Evolutionary conservation across 2,113 vertebrate species (phyloP), one percentile per base, ranked within the genome.

Genomic region (Myodes glareolus): DNA sequence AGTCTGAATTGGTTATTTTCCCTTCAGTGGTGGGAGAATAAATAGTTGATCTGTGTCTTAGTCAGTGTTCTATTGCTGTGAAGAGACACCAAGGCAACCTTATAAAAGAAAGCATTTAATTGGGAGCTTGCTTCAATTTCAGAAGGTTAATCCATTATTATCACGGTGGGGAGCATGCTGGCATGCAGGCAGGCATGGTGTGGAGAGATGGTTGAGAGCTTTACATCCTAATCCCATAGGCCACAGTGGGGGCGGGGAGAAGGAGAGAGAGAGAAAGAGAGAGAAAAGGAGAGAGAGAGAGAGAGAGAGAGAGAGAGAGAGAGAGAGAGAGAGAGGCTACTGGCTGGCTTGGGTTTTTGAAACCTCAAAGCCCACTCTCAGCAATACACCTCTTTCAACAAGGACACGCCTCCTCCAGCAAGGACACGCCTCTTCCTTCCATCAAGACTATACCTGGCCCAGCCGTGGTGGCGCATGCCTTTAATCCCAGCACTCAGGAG

Each of bases 21-120:
- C 39, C 13, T 2, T 92, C 68, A 73, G 45, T 31, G 45, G 14
- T 55, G 47, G 58, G 70, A 88, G 65, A 92, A 96, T 86, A 92
- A 94, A 91, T 73, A 5, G 67, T 25, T 85, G 75, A 47, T 45
- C n/a, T 14, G 12, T 42, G 13, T 42, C 55, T 42, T 61, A 61
- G 80, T 82, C 39, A 61, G 80, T 82, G 80, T 39, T 82, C 36
- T 82, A 25, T 82, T 82, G 80, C 80, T 84, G 36, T 42, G 55
- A 84, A 29, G 55, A 84, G 80, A 42, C n/a, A 42, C 52, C 55
- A 42, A 9, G 67, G 31, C 55, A 63, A 84, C 1, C 55, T 84
- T 14, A 63, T 31, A 84, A 42, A 63, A 63, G 50, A 12, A 29
- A 63, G 25, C 25, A 17, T 29, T 63, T 42, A 63, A 42, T 39